Percentiles rank a stretch among this genome's conserved stretches.
These are phyloP conservation scores for Meta bourneti DNA, from an alignment of 2,888 invertebrate genomes.

Conservation along the genomic window DNA sequence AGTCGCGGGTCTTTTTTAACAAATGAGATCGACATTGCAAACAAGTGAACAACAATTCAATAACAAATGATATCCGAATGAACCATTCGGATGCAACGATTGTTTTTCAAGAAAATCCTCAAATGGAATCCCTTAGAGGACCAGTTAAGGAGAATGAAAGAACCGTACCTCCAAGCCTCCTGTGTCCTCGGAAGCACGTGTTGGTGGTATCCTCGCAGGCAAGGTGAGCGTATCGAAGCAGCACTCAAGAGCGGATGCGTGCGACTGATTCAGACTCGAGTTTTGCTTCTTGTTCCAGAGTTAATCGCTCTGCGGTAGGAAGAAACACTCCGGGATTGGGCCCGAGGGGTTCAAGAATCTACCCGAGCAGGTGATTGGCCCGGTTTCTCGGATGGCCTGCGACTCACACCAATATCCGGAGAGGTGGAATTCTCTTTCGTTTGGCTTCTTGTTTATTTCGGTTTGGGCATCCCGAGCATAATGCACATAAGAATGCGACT, in stretches of 20 bases:
- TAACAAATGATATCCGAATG: too few relatives aligned
- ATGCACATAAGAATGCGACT: conserved; percentile 56
- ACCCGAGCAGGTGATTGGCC: conserved; percentile 61
- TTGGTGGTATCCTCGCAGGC: conserved; percentile 1
- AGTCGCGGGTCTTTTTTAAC: too few relatives aligned
- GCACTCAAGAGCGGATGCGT: conserved; percentile 36
- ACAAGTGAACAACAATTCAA: too few relatives aligned
- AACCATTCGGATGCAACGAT: too few relatives aligned
- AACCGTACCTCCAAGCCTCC: too few relatives aligned
- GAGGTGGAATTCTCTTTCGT: conserved; percentile 26
- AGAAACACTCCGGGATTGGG: conserved; percentile 45
- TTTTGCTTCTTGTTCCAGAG: conserved; percentile 58
- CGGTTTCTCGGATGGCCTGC: conserved; percentile 57
- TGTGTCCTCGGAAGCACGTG: conserved; percentile 31
- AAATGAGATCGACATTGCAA: too few relatives aligned
- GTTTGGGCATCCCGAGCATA: conserved; percentile 31
- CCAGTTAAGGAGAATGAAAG: too few relatives aligned
- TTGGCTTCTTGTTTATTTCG: conserved; percentile 6
- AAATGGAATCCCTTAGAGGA: too few relatives aligned
- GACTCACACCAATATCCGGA: conserved; percentile 37
- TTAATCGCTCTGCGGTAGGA: conserved; percentile 46
- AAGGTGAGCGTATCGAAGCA: background rate
- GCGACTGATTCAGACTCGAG: conserved; percentile 42
- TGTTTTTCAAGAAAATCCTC: too few relatives aligned
- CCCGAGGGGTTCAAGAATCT: conserved; percentile 16